Evolutionary conservation across 2,797 vertebrate genomes (phyloP).

Genomic region (Lycodopsis pacificus): DNA sequence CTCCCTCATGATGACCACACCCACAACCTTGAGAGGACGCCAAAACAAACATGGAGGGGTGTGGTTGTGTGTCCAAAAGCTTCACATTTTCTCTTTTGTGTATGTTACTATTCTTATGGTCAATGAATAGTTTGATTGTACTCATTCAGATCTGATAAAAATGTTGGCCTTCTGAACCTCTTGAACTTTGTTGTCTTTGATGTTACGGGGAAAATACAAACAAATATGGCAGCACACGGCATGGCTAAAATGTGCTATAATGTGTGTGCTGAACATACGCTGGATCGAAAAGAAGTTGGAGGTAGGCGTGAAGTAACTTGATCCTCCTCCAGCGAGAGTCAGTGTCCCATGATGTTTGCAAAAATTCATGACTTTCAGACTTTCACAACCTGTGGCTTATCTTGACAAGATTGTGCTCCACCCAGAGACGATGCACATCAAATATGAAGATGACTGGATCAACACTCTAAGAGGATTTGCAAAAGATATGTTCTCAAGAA

Average conservation of each 20-base stretch:
- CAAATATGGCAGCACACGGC: neutral
- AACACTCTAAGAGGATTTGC: neutral
- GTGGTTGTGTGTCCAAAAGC: slow-evolving; percentile 54
- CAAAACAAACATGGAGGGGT: slow-evolving; percentile 62
- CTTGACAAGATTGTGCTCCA: slow-evolving; percentile 46
- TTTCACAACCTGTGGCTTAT: slow-evolving; percentile 27
- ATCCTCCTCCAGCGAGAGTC: neutral
- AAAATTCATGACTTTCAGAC: neutral
- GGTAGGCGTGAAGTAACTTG: neutral
- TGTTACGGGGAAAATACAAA: neutral
- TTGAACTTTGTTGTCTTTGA: neutral
- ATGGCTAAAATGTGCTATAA: neutral
- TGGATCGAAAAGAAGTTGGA: neutral
- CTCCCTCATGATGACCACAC: slow-evolving; percentile 60
- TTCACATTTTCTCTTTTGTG: slow-evolving; percentile 43
- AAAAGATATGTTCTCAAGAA: neutral
- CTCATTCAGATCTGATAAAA: neutral
- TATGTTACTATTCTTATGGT: neutral
- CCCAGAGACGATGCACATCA: slow-evolving; percentile 31
- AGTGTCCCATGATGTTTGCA: slow-evolving; percentile 10
- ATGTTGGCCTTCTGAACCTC: neutral
- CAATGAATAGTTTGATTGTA: slow-evolving; percentile 24
- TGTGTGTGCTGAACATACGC: neutral
- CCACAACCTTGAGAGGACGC: slow-evolving; percentile 40
- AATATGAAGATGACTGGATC: slow-evolving; percentile 6